Base-by-base conservation (phyloP, 2,888 invertebrate species). In the Hemicrepidius hirtus region DNA sequence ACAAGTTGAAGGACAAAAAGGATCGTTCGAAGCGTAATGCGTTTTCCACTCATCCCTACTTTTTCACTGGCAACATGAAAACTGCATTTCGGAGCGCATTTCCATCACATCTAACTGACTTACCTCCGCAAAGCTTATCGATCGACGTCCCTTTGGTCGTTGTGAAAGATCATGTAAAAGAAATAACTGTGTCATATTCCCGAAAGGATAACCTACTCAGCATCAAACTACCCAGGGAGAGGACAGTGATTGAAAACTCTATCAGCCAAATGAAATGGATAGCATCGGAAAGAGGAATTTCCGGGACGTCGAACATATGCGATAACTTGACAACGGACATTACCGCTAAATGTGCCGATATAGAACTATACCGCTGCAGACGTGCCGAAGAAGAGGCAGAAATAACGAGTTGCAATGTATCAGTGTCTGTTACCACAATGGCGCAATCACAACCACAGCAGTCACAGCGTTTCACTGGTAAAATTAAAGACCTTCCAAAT, bases 281-380 rank as follows among this genome's bases (percentile, higher is more conserved):
- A 55, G 35, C 64, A 65, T 37, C 49, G 59, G 50, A 49, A 68
- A 49, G 67, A 67, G 55, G 57, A 65, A 21, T 28, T 50, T 63
- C 49, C 44, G 53, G 37, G 40, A 60, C 69, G 66, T 59, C 65
- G 65, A 69, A 65, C 69, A 69, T 69, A 69, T 69, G 73, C 60
- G 73, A 73, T 69, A 73, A 68, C 73, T 69, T 68, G 73, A 68
- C 73, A 73, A 68, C 63, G 62, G 60, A 73, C 68, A 65, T 69
- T 73, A 66, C 69, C 49, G 53, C 62, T 73, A 73, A 69, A 69
- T 69, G 73, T 66, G 69, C 63, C 57, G 68, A 68, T 65, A 67
- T 55, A 71, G 62, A 64, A 57, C 65, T 59, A 49, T 64, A 65
- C 55, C 62, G 73, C 55, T 64, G 35, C 49, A 50, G 57, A 64